Conservation (phyloP, 1,140 invertebrate genomes). For the Saccostrea echinata region DNA sequence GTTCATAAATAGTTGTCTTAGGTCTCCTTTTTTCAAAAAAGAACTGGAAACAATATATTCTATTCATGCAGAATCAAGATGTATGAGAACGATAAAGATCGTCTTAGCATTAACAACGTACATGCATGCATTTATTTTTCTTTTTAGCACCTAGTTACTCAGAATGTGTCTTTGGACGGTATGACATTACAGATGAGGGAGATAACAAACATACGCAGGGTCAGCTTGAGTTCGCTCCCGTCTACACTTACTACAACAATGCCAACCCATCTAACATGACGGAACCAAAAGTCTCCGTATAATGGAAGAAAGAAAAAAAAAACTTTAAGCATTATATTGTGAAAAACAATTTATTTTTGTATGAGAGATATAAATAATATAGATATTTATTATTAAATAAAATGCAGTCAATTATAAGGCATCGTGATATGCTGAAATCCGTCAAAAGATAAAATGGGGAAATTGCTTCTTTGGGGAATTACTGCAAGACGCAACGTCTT, state of each 20-base stretch:
- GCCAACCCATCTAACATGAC: slow-evolving; percentile 40
- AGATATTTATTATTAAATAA: slow-evolving; percentile 15
- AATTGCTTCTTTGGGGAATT: neutral
- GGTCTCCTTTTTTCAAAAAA: no score
- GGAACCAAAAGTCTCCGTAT: neutral
- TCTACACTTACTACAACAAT: slow-evolving; percentile 70
- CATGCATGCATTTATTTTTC: neutral
- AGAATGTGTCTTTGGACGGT: slow-evolving; percentile 78
- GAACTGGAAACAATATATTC: no score
- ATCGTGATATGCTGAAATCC: neutral
- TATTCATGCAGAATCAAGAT: no score
- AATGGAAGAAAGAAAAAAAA: neutral
- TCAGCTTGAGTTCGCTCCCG: slow-evolving; percentile 66
- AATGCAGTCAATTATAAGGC: neutral
- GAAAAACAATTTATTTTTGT: slow-evolving; percentile 12
- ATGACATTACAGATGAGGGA: slow-evolving; percentile 78
- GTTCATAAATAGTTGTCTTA: no score
- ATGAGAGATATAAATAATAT: neutral
- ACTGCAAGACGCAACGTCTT: neutral
- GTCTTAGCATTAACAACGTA: no score
- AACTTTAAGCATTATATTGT: neutral
- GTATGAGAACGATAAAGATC: no score
- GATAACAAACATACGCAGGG: slow-evolving; percentile 71
- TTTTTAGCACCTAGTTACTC: slow-evolving; percentile 67
- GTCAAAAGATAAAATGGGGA: neutral